Evolutionary conservation across 2,113 vertebrate species (phyloP).

Genomic region (Ibidorhyncha struthersii): DNA sequence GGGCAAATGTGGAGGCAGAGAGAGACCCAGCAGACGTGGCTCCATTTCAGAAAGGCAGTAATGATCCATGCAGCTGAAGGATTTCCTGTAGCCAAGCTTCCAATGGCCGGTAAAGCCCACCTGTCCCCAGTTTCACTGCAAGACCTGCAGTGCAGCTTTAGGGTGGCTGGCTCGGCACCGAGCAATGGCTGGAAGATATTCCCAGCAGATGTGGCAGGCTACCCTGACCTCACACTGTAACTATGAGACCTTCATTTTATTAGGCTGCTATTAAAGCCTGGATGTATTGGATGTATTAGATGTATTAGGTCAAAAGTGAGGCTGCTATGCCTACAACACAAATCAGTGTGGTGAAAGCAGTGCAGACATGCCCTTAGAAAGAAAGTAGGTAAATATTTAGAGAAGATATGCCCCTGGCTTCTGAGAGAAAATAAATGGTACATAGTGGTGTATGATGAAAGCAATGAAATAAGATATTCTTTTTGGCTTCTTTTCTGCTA

Average conservation of each 20-base stretch:
- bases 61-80: not conserved
- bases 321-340: not conserved
- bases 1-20: not conserved
- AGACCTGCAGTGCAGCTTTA: not conserved
- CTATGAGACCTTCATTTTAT: not conserved
- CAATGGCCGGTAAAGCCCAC: fast-evolving
- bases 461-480: constrained; percentile 1
- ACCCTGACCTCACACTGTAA: not conserved
- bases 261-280: not conserved
- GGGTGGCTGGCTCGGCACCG: not conserved
- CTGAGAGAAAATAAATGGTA: not conserved
- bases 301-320: not conserved
- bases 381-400: constrained; percentile 19
- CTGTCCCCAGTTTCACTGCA: not conserved
- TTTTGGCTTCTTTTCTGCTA: not conserved
- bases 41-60: not conserved
- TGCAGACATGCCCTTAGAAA: not conserved
- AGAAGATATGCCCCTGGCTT: not conserved
- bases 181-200: not conserved
- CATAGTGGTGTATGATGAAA: not conserved
- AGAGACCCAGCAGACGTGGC: fast-evolving
- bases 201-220: not conserved
- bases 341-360: not conserved
- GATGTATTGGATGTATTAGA: not conserved
- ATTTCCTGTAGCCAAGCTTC: not conserved